Evolutionary conservation across 2,113 vertebrate species (phyloP).

Genomic region (Phycodurus eques): DNA sequence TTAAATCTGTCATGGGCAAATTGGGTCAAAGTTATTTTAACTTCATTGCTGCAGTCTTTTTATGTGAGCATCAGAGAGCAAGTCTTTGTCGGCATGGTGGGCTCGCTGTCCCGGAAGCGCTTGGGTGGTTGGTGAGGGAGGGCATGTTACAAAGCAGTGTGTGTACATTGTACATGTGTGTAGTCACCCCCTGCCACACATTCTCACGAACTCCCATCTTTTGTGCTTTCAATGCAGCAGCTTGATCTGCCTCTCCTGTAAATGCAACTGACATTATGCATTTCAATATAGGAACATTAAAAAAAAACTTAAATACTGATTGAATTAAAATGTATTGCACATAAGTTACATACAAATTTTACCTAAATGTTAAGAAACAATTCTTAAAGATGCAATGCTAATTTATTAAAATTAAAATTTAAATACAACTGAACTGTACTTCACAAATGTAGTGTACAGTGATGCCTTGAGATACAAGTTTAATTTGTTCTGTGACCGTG

Average conservation of each 20-base stretch:
- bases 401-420: no score
- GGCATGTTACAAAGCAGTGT: slow-evolving; percentile 32
- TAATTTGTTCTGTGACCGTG: no score
- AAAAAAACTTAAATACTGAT: no score
- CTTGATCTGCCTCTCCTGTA: slow-evolving; percentile 39
- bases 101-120: slow-evolving; percentile 11
- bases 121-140: slow-evolving; percentile 31
- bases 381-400: no score
- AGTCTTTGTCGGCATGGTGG: slow-evolving; percentile 10
- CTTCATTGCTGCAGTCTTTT: slow-evolving; percentile 11
- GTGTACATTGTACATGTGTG: slow-evolving; percentile 1
- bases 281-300: no score
- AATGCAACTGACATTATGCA: no score
- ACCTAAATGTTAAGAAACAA: no score
- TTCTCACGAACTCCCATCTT: neutral
- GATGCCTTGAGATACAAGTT: no score
- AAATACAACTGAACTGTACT: no score
- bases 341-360: no score
- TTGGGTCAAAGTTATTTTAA: slow-evolving; percentile 2
- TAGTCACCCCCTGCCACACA: slow-evolving; percentile 8
- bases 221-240: slow-evolving; percentile 37
- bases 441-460: no score
- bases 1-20: slow-evolving; percentile 1
- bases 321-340: no score
- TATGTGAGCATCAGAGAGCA: neutral